These are phyloP conservation scores for Actinopyga echinites DNA, from an alignment of 53 echinoderm and acorn worm species.

Conservation along the genomic window DNA sequence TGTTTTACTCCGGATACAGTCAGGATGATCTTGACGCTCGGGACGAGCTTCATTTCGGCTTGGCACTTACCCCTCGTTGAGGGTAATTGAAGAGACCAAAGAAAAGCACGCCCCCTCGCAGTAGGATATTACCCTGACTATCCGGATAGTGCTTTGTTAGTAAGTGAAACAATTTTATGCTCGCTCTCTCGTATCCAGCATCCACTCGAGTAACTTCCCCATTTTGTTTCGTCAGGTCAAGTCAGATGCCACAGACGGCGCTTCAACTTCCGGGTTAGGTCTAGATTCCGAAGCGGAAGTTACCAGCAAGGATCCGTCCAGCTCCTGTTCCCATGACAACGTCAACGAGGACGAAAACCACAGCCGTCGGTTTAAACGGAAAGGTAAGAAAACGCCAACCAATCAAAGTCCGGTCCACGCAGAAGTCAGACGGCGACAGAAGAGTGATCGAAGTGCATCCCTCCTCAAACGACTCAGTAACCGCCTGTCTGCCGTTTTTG, in stretches of 20 bases:
- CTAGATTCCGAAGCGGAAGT: conserved; percentile 28
- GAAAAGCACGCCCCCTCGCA: no score
- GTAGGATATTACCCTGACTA: no score
- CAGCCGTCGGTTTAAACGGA: conserved; percentile 3
- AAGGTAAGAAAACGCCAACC: not conserved
- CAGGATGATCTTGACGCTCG: no score
- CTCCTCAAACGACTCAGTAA: conserved; percentile 28
- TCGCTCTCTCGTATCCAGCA: no score
- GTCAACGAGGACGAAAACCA: conserved; percentile 15
- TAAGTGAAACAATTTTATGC: no score
- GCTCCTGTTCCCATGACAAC: conserved; percentile 30
- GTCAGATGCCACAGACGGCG: conserved; percentile 29
- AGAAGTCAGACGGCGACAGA: conserved; percentile 25
- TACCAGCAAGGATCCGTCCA: conserved; percentile 39
- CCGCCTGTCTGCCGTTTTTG: conserved; percentile 25
- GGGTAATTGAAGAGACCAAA: no score
- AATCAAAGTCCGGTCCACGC: conserved; percentile 7
- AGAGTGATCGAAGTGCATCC: conserved; percentile 17
- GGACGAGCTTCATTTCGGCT: no score
- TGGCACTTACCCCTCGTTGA: no score
- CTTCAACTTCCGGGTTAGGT: conserved; percentile 29
- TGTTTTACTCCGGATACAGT: no score
- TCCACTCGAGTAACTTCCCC: no score
- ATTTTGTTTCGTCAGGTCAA: not conserved
- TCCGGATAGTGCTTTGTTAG: no score